phyloP scores from a whole-genome alignment of 2,888 invertebrate species.

The Gryllus longicercus region DNA sequence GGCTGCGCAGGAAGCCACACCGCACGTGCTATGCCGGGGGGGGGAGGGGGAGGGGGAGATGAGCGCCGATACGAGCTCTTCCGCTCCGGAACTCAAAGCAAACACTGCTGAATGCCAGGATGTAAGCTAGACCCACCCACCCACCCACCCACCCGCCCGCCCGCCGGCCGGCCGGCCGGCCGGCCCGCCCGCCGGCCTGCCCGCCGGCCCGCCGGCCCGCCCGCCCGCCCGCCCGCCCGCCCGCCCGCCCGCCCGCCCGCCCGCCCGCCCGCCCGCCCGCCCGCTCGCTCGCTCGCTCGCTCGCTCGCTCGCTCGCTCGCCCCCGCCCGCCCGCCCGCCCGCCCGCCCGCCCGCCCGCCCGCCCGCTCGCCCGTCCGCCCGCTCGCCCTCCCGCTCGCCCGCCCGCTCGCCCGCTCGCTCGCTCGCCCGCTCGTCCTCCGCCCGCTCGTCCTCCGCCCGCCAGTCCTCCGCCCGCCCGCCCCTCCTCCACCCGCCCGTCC shows the following conservation, averaged over 20 bases:
- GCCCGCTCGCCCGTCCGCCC: background rate
- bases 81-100: background rate
- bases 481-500: background rate
- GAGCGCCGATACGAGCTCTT: background rate
- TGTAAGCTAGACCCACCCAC: background rate
- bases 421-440: too few relatives aligned
- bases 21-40: too few relatives aligned
- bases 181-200: background rate
- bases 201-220: background rate
- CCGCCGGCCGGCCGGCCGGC: too few relatives aligned
- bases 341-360: background rate
- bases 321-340: background rate
- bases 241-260: too few relatives aligned
- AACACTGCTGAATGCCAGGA: background rate
- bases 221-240: too few relatives aligned
- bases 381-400: background rate
- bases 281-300: background rate
- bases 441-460: too few relatives aligned
- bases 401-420: too few relatives aligned
- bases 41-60: background rate
- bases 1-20: too few relatives aligned
- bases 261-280: too few relatives aligned
- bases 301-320: background rate
- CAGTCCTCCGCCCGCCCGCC: too few relatives aligned
- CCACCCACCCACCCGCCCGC: background rate